Base-by-base conservation (phyloP, 2,888 invertebrate species). In the Prenolepis imparis region DNA sequence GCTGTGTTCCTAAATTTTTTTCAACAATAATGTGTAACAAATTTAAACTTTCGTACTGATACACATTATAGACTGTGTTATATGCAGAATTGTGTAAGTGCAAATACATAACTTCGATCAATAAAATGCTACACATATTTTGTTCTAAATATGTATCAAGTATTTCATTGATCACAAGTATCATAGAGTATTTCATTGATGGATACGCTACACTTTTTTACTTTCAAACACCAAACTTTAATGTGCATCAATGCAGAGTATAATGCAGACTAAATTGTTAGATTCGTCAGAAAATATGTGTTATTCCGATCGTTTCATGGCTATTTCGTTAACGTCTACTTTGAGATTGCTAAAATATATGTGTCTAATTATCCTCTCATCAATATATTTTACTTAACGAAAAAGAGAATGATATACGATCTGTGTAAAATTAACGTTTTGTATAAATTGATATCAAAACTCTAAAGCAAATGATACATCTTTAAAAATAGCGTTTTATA, bases 381-480 rank as follows among this genome's bases (percentile, higher is more conserved):
- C 57, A n/a, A 67, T 78, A 67, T 39, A 57, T 44, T 57, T 70
- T 59, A 41, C 28, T 57, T 57, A 78, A 78, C 41, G 41, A 15
- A 41, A 57, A 63, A 39, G 12, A 75, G 21, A 68, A 70, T 32
- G 32, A 39, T 41, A 41, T 21, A 41, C 21, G 77, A 28, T 67
- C 15, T 68, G n/a, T 59, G 70, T 70, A 70, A 78, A 78, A 78
- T 57, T 70, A 78, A 78, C 44, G 21, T 68, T 70, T 57, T 41
- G 70, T 57, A 78, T 59, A 78, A 70, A 59, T 74, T 15, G 70
- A 78, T 70, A 78, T 78, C n/a, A 78, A 78, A 78, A 59, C 32
- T 41, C 12, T 44, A 59, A 78, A 78, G 78, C 78, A 72, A 78
- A 59, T 44, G 57, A 78, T 72, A 52, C 52, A 78, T 18, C 39